Evolutionary conservation across 1,140 invertebrate species (phyloP), one percentile per base, ranked within the genome.

Genomic region (Anoplolepis gracilipes): DNA sequence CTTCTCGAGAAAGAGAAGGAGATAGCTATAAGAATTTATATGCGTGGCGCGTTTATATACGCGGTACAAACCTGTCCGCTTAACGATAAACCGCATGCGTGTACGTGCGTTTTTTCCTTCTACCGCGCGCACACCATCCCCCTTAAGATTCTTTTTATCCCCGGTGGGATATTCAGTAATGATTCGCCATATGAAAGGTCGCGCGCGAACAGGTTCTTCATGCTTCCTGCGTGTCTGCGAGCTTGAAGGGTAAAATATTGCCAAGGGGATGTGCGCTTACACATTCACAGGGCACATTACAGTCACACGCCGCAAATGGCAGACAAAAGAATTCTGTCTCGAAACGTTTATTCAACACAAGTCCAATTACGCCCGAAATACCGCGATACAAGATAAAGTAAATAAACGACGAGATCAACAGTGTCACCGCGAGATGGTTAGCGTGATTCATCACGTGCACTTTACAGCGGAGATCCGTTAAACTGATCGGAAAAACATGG

Each of bases 71-170:
- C 89, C 84, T 90, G 89, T 90, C 86, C 10, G 46, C 46, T 72
- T 77, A 84, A 88, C 89, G 86, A 90, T 90, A 90, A 90, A 77
- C 73, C 69, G 62, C 75, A 87, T 22, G 86, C 39, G 36, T 67
- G 49, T 78, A 36, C 53, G 39, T 36, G 10, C 49, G 57, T 22
- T 19, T 49, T 67, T 65, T 55, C 30, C 10, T 69, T 25, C 11
- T 33, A 72, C 36, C 53, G 25, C 81, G 53, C 53, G 36, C 55
- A 33, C 28, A 6, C 61, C 76, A 89, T 72, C 77, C 85, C 49
- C 28, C 61, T 42, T 57, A 55, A 39, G 49, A 53, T 75, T 77
- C 61, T 57, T 49, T 73, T 84, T 88, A 69, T 86, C 72, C 67
- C 84, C 16, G 59, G 30, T 28, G 62, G 65, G 67, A 84, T 73